Conservation (phyloP, 2,113 vertebrate species). For the Poecilia latipinna region DNA sequence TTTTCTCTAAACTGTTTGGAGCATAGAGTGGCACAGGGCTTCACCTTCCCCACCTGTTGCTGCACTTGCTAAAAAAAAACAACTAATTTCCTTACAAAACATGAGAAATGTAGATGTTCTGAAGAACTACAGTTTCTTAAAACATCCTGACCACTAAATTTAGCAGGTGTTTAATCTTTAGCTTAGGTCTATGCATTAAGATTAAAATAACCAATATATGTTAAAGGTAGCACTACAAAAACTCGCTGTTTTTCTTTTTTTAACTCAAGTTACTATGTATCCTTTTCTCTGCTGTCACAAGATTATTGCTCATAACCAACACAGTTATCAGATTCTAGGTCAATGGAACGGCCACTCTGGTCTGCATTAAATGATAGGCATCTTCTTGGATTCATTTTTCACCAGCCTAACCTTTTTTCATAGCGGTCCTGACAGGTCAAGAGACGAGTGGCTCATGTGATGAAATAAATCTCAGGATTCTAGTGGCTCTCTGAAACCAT, state of each 20-base stretch:
- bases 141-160: neutral
- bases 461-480: constrained; percentile 36
- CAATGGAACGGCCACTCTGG: constrained; percentile 9
- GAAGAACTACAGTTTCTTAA: neutral
- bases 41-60: neutral
- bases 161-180: neutral
- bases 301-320: neutral
- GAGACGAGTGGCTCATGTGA: neutral
- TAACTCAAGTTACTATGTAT: neutral
- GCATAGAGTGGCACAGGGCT: too few species aligned
- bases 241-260: neutral
- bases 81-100: neutral
- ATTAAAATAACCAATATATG: neutral
- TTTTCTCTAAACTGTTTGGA: neutral
- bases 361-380: neutral
- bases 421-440: neutral
- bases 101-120: neutral
- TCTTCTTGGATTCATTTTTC: neutral
- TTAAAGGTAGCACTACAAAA: neutral
- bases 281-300: neutral
- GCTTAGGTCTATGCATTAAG: neutral
- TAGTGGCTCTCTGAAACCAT: constrained; percentile 23
- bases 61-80: neutral
- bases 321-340: neutral
- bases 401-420: neutral